Base-by-base conservation (phyloP, 2,888 invertebrate species). In the Acleris holmiana region DNA sequence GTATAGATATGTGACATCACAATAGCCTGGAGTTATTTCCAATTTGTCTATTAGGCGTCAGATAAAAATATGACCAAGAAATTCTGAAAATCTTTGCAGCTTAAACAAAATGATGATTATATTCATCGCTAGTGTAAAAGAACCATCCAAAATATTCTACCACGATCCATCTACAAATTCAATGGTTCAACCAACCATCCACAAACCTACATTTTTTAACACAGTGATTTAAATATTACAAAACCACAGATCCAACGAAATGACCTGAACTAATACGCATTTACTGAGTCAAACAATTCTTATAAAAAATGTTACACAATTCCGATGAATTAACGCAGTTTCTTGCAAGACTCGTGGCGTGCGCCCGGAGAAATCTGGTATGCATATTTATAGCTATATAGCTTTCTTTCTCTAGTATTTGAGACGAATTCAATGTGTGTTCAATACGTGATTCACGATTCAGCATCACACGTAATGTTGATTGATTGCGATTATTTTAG, bases 301-400 rank as follows among this genome's bases (percentile, higher is more conserved):
- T 35, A 55, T 48, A 58, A 67, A 62, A 67, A 62, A 51, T 29
- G 54, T 62, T 61, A 61, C 51, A 54, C 53, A 59, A 63, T 62
- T 54, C 53, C 54, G 35, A 17, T n/a, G 48, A 41, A 40, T 41
- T 49, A 50, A 55, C 44, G 55, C 55, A 44, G 49, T 62, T 62
- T 62, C 59, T 58, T 67, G 57, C 47, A 23, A 23, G 18, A 8
- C 23, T 54, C 18, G 61, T 86, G 75, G 88, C 90, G 89, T 89
- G 90, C 84, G 73, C 54, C 59, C 70, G 77, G 90, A 85, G 90
- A 90, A 90, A 90, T 85, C 83, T 82, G 75, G 73, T 78, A 86
- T 89, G 86, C 87, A 88, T 89, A 89, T 89, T 85, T 84, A 89
- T 85, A 80, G 68, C 74, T 70, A 67, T 80, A 82, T 83, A 71